Evolutionary conservation across 2,797 vertebrate genomes (phyloP), one percentile per base, ranked within the genome.

Genomic region (Harpagifer antarcticus): DNA sequence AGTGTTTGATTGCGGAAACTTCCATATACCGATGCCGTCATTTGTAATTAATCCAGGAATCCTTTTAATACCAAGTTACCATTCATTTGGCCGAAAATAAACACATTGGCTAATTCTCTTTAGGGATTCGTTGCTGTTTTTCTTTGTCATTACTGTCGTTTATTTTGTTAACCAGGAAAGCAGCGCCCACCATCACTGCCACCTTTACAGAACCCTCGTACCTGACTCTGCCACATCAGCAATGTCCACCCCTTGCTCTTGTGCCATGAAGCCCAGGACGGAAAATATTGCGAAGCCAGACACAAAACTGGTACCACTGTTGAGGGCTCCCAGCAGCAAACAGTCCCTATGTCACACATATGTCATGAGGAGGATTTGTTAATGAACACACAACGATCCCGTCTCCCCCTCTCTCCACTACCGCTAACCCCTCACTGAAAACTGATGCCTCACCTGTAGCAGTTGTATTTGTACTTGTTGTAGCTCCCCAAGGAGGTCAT

Each of bases 211-310:
- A 66, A 97, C 95, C 96, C 96, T 95, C 96, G 93, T 99, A 99
- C 98, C 98, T 99, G 98, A 99, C 97, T 99, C 98, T 96, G 98
- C 98, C 96, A 99, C 98, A 97, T 98, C 97, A 89, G 98, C 97
- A 97, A 99, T 99, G 97, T 99, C 96, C 97, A 99, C 98, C 96
- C 98, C 98, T 98, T 99, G 98, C 91, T 99, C 98, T 97, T 99
- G 98, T 95, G 98, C 98, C 98, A 99, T 99, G 97, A 99, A 99
- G 95, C 98, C 98, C 96, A 99, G 97, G 96, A 99, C 95, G 95
- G 98, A 99, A 97, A 99, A 99, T 96, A 99, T 99, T 95, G 98
- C 98, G 96, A 99, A 99, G 95, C 98, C 98, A 95, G 98, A 99
- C 95, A 99, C 97, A 96, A 99, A 99, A 96, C 98, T 99, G 96